Percentiles rank a stretch among this genome's conserved stretches.
These are phyloP conservation scores for Spea bombifrons DNA, from an alignment of 2,113 vertebrate species.

Conservation along the genomic window DNA sequence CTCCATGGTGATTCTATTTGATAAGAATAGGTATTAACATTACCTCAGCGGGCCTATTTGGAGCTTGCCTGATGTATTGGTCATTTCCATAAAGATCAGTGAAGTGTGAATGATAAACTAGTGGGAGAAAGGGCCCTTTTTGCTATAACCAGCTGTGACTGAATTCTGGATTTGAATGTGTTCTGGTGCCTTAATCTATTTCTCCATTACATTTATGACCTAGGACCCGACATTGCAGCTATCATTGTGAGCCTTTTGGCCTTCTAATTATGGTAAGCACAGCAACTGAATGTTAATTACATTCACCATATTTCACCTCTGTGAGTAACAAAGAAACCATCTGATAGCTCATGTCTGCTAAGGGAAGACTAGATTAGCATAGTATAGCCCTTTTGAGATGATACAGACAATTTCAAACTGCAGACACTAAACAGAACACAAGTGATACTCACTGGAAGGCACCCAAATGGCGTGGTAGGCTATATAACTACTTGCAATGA, in stretches of 20 bases:
- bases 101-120: conserved; percentile 60
- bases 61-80: conserved; percentile 52
- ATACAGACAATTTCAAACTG: conserved; percentile 19
- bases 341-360: not conserved
- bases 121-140: conserved; percentile 47
- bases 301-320: conserved; percentile 48
- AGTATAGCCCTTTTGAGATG: conserved; percentile 25
- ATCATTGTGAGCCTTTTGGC: conserved; percentile 52
- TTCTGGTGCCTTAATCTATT: conserved; percentile 61
- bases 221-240: conserved; percentile 38
- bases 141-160: conserved; percentile 43
- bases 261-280: conserved; percentile 53
- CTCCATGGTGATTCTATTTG: conserved; percentile 63
- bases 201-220: conserved; percentile 56
- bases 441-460: conserved; percentile 1
- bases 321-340: conserved; percentile 39
- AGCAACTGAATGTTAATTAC: conserved; percentile 58
- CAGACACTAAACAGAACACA: conserved; percentile 2
- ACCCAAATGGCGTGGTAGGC: conserved; percentile 27
- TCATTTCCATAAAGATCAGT: conserved; percentile 60
- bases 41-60: conserved; percentile 61
- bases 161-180: conserved; percentile 42
- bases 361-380: conserved; percentile 24
- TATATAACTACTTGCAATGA: conserved; percentile 16
- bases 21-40: conserved; percentile 65